Conservation (phyloP, 2,797 vertebrate genomes). For the Babyrousa celebensis region DNA sequence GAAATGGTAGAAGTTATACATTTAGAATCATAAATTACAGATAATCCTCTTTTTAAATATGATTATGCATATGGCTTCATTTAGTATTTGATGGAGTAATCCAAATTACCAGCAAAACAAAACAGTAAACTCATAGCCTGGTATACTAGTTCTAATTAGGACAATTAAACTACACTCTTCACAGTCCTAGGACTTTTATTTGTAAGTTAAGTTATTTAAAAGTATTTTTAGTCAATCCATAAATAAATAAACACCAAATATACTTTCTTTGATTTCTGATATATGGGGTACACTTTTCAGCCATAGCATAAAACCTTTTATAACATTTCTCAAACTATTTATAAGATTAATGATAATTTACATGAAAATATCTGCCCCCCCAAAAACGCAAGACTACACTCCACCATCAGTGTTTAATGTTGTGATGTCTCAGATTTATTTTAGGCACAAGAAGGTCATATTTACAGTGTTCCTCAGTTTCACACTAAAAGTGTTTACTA, state of each 20-base stretch:
- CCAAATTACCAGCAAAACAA: constrained; percentile 12
- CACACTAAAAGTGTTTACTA: background rate
- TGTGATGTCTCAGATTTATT: constrained; percentile 27
- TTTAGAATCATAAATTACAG: constrained; percentile 26
- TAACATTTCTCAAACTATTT: constrained; percentile 25
- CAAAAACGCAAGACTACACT: constrained; percentile 43
- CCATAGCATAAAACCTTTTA: background rate
- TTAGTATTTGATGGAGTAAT: background rate
- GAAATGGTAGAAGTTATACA: background rate
- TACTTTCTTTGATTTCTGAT: background rate
- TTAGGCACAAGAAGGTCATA: constrained; percentile 27
- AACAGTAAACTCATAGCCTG: background rate
- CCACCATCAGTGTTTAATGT: constrained; percentile 9
- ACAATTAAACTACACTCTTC: background rate
- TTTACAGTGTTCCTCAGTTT: constrained; percentile 58
- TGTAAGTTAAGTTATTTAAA: background rate
- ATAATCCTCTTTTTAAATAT: background rate
- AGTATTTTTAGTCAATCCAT: constrained; percentile 2
- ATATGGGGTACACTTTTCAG: background rate
- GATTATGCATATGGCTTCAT: background rate
- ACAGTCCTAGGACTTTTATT: background rate
- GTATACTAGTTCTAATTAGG: background rate
- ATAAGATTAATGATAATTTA: constrained; percentile 61
- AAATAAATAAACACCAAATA: background rate
- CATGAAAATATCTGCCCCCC: background rate